A percentile compares a stretch with the other conserved stretches of the same genome.
These are phyloP conservation scores for Mythimna impura DNA, from an alignment of 2,888 invertebrate species.

Conservation along the genomic window DNA sequence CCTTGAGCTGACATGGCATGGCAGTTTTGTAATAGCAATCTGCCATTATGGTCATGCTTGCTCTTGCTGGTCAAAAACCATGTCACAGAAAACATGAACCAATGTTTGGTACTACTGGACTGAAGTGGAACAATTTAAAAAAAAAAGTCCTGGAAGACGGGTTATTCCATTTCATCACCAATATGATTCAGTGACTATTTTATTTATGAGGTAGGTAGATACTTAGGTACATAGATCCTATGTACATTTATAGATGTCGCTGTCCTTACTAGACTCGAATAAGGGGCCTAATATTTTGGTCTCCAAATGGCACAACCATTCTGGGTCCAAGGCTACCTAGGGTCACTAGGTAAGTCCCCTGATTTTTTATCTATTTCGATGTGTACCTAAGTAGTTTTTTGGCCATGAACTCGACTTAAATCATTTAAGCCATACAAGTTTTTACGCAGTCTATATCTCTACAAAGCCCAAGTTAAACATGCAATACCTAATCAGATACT, in stretches of 20 bases:
- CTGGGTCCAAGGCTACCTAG: background rate
- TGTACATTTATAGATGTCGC: too few relatives aligned
- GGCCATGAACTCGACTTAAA: constrained; percentile 47
- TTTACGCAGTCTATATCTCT: constrained; percentile 54
- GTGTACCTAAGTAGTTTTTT: constrained; percentile 54
- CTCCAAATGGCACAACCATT: background rate
- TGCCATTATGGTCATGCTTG: constrained; percentile 13
- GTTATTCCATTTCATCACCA: too few relatives aligned
- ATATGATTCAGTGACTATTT: too few relatives aligned
- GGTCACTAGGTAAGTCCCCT: constrained; percentile 31
- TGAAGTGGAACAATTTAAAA: too few relatives aligned
- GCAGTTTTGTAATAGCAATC: constrained; percentile 39
- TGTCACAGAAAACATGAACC: background rate
- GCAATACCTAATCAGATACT: constrained; percentile 52
- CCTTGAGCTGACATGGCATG: background rate
- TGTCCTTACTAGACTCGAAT: background rate
- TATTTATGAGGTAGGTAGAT: too few relatives aligned
- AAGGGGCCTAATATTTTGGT: background rate
- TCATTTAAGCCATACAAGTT: constrained; percentile 37
- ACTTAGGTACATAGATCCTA: too few relatives aligned
- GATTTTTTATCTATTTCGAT: constrained; percentile 56
- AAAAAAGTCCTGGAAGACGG: too few relatives aligned
- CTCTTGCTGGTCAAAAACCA: background rate
- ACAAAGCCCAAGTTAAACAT: constrained; percentile 32
- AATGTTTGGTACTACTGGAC: too few relatives aligned